Evolutionary conservation across 1,140 invertebrate genomes (phyloP), one percentile per base, ranked within the genome.

Genomic region (Philotrypesis tridentata): DNA sequence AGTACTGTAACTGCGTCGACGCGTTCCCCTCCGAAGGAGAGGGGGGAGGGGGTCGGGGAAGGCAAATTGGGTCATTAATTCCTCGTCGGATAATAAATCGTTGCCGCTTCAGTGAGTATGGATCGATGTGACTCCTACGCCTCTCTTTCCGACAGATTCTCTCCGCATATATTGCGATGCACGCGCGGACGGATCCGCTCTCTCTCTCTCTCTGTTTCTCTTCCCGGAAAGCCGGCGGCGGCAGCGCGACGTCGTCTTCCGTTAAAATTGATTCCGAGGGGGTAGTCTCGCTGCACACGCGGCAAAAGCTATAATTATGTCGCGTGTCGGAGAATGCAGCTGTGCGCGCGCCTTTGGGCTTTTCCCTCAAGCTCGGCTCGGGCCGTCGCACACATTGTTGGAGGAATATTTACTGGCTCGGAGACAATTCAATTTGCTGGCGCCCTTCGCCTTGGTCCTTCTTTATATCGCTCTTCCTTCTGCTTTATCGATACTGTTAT

Each of bases 11-110:
- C 60, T 37, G 40, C 61, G 61, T 65, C 61, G 61, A 65, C 27
- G 61, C 48, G 14, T 23, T 37, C 25, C 63, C 25, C 63, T 17
- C 0, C 8, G n/a, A n/a, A n/a, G n/a, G n/a, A n/a, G n/a, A n/a
- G n/a, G 68, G 55, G 68, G 61, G 61, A 12, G 33, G 33, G 33
- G 33, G 33, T 3, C 7, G 7, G 40, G 14, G 63, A 25, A 70
- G 33, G 37, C 73, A 82, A 82, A 82, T 82, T 82, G 80, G 80
- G 48, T 71, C 80, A 72, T 82, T 78, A 77, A 82, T 82, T 78
- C 68, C 65, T 77, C 31, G 55, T 33, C 25, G 74, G 65, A 68
- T 72, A 78, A 82, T 82, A 82, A 82, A 82, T 82, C 67, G 48
- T 82, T 76, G 55, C 74, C 33, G 67, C 65, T 82, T 14, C n/a